Conservation (phyloP, 2,113 vertebrate species). For the Thinocorus orbignyianus region DNA sequence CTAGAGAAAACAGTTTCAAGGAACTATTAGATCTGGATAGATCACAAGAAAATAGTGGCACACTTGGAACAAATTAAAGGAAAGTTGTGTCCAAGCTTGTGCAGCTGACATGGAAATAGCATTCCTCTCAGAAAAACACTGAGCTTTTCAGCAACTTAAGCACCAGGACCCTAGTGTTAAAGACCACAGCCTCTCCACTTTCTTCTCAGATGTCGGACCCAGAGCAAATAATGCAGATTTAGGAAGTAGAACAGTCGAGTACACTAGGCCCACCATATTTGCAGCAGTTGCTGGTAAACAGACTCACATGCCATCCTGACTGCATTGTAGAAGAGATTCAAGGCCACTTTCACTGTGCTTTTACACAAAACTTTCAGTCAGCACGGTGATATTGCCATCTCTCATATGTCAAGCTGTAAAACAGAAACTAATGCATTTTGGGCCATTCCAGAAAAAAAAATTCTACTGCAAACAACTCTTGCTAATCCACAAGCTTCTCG, state of each 20-base stretch:
- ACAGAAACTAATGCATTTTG: neutral
- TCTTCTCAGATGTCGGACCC: neutral
- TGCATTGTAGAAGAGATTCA: fast-evolving
- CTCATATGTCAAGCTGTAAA: neutral
- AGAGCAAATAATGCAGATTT: neutral
- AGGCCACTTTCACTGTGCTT: neutral
- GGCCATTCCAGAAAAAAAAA: neutral
- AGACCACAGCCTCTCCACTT: neutral
- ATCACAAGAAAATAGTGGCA: neutral
- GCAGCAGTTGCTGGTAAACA: neutral
- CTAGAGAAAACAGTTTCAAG: neutral
- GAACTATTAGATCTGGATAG: neutral
- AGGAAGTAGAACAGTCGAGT: neutral
- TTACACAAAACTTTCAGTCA: neutral
- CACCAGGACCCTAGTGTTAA: neutral
- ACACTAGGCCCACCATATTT: neutral
- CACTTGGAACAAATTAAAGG: neutral
- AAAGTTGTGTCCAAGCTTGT: neutral
- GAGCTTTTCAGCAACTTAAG: neutral
- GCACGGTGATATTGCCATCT: neutral
- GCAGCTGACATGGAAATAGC: neutral
- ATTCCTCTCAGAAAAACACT: neutral
- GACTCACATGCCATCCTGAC: neutral
- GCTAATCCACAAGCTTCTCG: neutral
- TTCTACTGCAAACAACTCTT: neutral